phyloP scores from a whole-genome alignment of 1,140 invertebrate species.

The Nymphalis io region DNA sequence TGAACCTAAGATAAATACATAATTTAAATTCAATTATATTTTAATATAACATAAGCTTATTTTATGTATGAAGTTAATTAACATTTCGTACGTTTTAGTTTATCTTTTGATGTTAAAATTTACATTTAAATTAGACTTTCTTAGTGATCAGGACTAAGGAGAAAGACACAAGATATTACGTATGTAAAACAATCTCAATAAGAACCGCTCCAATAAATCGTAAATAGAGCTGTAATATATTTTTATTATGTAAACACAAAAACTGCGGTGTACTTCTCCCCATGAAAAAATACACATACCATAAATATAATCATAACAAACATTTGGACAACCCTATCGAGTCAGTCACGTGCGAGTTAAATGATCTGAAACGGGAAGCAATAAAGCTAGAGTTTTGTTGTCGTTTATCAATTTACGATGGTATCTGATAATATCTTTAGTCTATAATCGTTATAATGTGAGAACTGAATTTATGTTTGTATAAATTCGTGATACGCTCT shows the following conservation, averaged over 20 bases:
- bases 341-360: slow-evolving; percentile 72
- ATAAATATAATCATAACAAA: slow-evolving; percentile 67
- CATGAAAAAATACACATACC: slow-evolving; percentile 40
- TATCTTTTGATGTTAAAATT: slow-evolving; percentile 27
- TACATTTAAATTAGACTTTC: slow-evolving; percentile 22
- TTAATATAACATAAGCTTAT: not conserved
- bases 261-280: slow-evolving; percentile 29
- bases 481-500: not conserved
- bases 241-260: slow-evolving; percentile 39
- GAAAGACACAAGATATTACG: not conserved
- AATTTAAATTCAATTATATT: not conserved
- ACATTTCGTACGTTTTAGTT: slow-evolving; percentile 17
- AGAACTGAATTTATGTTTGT: slow-evolving; percentile 18
- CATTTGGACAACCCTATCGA: slow-evolving; percentile 66
- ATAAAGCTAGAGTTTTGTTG: slow-evolving; percentile 70
- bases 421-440: slow-evolving; percentile 42
- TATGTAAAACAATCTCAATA: slow-evolving; percentile 3
- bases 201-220: slow-evolving; percentile 30
- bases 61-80: slow-evolving; percentile 1
- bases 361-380: slow-evolving; percentile 74
- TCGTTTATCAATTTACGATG: slow-evolving; percentile 72
- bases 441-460: slow-evolving; percentile 36
- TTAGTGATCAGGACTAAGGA: slow-evolving; percentile 1
- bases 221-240: slow-evolving; percentile 34
- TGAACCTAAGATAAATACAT: too few species aligned